Conservation (phyloP, 2,113 vertebrate species). For the Oceanodroma tethys region DNA sequence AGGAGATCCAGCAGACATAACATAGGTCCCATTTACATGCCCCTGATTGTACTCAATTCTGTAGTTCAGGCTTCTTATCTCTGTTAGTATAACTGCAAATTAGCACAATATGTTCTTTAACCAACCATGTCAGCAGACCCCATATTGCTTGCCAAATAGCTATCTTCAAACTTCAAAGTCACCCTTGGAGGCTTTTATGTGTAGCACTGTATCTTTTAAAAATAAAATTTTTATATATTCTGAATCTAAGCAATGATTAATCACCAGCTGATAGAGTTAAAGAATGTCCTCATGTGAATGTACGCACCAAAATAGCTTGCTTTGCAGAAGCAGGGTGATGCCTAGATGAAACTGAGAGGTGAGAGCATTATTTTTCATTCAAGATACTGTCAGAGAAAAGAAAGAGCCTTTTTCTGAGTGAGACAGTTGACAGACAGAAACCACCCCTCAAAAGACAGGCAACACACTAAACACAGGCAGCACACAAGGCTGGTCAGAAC, state of each 20-base stretch:
- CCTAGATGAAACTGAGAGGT: background rate
- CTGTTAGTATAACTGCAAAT: slow-evolving; percentile 48
- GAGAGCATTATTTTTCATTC: background rate
- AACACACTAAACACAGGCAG: background rate
- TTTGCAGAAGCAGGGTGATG: background rate
- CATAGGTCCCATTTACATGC: background rate
- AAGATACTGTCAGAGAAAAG: background rate
- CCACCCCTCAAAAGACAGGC: background rate
- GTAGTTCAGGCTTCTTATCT: slow-evolving; percentile 44
- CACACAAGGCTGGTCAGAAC: background rate
- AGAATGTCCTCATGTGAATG: background rate
- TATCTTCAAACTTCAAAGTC: slow-evolving; percentile 50
- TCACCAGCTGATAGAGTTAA: background rate
- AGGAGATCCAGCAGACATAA: background rate
- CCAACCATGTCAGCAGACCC: slow-evolving; percentile 28
- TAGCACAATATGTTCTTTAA: slow-evolving; percentile 54
- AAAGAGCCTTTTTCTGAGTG: background rate
- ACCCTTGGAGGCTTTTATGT: slow-evolving; percentile 26
- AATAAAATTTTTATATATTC: background rate
- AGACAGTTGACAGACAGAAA: background rate
- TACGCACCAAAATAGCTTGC: background rate
- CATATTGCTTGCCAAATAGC: slow-evolving; percentile 48
- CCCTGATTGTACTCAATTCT: slow-evolving; percentile 11
- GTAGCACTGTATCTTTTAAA: background rate
- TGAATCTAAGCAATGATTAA: slow-evolving; percentile 14